These are phyloP conservation scores for Sternarchorhynchus goeldii DNA, from an alignment of 2,797 vertebrate species.

Conservation along the genomic window DNA sequence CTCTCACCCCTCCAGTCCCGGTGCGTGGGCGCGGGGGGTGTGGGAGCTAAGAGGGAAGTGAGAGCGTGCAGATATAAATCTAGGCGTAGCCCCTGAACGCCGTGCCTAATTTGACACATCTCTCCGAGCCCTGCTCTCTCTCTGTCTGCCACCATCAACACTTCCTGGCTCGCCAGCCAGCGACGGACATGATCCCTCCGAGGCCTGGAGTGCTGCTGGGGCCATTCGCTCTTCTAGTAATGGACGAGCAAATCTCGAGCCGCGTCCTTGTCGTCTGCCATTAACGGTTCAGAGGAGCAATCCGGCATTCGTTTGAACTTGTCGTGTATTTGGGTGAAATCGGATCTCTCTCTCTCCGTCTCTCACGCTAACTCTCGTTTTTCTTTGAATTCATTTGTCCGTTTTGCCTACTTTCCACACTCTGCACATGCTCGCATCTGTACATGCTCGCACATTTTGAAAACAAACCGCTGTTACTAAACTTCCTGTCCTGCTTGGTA, in stretches of 20 bases:
- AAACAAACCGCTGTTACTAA: constrained; percentile 23
- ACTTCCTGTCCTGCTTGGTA: constrained; percentile 6
- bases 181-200: constrained; percentile 72
- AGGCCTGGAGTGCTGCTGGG: constrained; percentile 65
- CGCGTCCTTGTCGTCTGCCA: constrained; percentile 34
- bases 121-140: constrained; percentile 70
- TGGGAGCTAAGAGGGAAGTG: constrained; percentile 48
- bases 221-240: constrained; percentile 65
- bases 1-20: constrained; percentile 44
- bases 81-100: constrained; percentile 67
- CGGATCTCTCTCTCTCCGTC: constrained; percentile 15
- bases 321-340: constrained; percentile 42
- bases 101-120: constrained; percentile 82
- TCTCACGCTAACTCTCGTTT: not conserved
- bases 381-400: too few relatives aligned
- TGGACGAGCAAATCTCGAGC: constrained; percentile 48
- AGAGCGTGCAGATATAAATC: constrained; percentile 47
- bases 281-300: constrained; percentile 41
- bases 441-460: constrained; percentile 7
- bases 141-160: constrained; percentile 83
- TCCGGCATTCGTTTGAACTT: constrained; percentile 32
- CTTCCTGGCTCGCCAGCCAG: constrained; percentile 72
- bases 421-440: not conserved
- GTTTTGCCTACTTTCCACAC: too few relatives aligned
- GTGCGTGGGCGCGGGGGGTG: constrained; percentile 30